phyloP scores from a whole-genome alignment of 2,113 vertebrate species.

The Ptilorrhoa leucosticta region DNA sequence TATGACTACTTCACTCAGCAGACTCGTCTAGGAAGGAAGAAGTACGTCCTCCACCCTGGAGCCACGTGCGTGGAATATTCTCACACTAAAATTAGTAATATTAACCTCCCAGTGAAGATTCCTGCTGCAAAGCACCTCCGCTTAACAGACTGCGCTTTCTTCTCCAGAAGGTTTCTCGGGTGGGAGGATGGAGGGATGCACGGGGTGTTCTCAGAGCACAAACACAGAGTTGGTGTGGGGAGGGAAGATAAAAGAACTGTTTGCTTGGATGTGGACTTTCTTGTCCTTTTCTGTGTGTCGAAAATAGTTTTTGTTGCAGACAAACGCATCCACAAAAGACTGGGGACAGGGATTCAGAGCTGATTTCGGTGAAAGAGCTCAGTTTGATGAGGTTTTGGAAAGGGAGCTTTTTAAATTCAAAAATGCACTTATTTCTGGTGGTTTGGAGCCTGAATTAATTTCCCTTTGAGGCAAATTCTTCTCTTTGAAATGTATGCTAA shows the following conservation, averaged over 20 bases:
- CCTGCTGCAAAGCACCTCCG: neutral
- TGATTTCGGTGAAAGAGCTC: neutral
- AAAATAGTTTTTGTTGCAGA: neutral
- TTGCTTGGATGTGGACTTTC: neutral
- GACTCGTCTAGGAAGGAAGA: constrained; percentile 87
- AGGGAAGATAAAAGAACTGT: neutral
- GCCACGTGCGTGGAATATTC: constrained; percentile 80
- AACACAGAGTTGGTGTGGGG: neutral
- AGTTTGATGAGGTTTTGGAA: neutral
- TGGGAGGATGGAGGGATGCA: neutral
- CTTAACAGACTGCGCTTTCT: neutral
- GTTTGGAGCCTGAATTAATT: neutral
- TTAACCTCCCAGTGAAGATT: neutral
- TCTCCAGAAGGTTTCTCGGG: neutral
- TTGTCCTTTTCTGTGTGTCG: neutral
- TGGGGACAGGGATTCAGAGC: neutral
- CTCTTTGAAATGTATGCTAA: neutral
- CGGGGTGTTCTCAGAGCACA: neutral
- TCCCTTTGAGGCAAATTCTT: neutral
- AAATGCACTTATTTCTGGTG: neutral
- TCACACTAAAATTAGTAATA: constrained; percentile 50
- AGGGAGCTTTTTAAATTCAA: neutral
- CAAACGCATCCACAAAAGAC: neutral
- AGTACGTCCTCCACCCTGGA: constrained; percentile 82
- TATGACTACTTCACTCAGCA: constrained; percentile 93